Evolutionary conservation across 2,797 vertebrate species (phyloP).

Genomic region (Myotis vivesi): DNA sequence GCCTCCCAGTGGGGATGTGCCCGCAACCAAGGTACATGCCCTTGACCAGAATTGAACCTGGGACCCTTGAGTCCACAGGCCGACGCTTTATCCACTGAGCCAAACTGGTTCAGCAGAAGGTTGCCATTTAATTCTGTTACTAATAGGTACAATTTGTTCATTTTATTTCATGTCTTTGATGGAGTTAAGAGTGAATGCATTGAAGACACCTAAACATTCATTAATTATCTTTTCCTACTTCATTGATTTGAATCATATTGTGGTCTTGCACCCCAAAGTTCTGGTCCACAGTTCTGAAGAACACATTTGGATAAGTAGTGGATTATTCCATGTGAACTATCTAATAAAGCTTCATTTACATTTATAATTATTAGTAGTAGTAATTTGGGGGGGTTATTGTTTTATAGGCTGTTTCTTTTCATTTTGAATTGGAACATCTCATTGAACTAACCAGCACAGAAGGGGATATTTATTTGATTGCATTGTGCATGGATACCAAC

Average conservation of each 20-base stretch:
- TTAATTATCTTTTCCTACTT: neutral
- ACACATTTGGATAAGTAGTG: neutral
- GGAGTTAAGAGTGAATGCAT: neutral
- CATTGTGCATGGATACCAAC: neutral
- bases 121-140: neutral
- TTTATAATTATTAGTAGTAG: neutral
- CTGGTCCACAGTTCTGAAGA: neutral
- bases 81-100: no score
- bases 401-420: neutral
- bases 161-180: neutral
- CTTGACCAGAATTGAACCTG: no score
- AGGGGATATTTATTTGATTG: neutral
- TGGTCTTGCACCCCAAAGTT: neutral
- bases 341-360: neutral
- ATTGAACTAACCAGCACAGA: neutral
- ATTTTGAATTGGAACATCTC: neutral
- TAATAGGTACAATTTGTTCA: neutral
- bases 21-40: no score
- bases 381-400: neutral
- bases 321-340: neutral
- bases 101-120: neutral
- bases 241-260: neutral
- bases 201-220: neutral
- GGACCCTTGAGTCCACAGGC: no score
- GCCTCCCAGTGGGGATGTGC: no score